These are phyloP conservation scores for Globia sparganii DNA, from an alignment of 2,888 invertebrate genomes.

Conservation along the genomic window DNA sequence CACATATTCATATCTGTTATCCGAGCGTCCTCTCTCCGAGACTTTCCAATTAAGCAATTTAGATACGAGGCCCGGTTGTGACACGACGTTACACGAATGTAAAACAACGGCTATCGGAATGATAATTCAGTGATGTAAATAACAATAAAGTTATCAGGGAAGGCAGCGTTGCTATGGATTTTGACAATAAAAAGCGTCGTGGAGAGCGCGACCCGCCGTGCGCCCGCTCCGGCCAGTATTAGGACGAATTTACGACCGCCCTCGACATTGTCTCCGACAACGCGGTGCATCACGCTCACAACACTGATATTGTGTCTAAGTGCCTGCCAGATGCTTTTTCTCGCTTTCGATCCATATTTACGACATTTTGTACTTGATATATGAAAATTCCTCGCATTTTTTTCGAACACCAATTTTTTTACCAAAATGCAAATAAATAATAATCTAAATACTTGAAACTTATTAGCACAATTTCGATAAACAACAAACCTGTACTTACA, in stretches of 20 bases:
- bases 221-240: constrained; percentile 71
- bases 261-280: constrained; percentile 67
- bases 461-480: constrained; percentile 13
- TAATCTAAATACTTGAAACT: background rate
- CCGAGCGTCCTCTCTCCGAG: constrained; percentile 80
- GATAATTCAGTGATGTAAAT: constrained; percentile 89
- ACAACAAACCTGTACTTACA: constrained; percentile 17
- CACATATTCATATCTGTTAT: constrained; percentile 81
- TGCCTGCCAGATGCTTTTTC: constrained; percentile 48
- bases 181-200: constrained; percentile 88
- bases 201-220: constrained; percentile 81
- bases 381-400: constrained; percentile 12
- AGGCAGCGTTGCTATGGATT: constrained; percentile 86
- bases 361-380: constrained; percentile 20
- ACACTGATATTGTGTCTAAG: constrained; percentile 60
- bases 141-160: constrained; percentile 89
- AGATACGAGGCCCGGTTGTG: constrained; percentile 84
- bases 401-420: background rate
- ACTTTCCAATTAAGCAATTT: constrained; percentile 90
- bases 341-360: constrained; percentile 47
- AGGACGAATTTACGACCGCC: constrained; percentile 84
- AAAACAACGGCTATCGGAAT: constrained; percentile 88
- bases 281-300: constrained; percentile 57
- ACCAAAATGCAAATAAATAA: background rate
- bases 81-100: constrained; percentile 87